Conservation (phyloP, 2,113 vertebrate genomes). For the Ahaetulla prasina region DNA sequence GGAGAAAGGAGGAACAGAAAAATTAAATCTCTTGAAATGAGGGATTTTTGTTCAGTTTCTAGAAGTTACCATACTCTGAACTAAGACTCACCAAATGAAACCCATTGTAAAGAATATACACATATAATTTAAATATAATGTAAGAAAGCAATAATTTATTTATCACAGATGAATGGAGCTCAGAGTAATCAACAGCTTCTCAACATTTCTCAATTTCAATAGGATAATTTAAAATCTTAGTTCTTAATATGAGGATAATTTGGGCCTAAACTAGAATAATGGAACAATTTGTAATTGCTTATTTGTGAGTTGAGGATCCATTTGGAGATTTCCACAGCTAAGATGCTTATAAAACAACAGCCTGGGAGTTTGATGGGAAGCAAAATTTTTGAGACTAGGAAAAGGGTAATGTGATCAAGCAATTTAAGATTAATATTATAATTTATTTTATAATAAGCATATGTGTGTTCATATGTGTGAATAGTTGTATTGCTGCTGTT, state of each 20-base stretch:
- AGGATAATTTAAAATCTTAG: background rate
- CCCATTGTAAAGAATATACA: background rate
- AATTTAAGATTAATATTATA: background rate
- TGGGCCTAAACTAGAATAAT: background rate
- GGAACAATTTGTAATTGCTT: background rate
- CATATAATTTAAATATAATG: background rate
- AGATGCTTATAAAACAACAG: background rate
- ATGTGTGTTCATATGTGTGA: background rate
- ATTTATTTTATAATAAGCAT: background rate
- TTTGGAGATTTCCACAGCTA: background rate
- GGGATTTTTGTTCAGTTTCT: background rate
- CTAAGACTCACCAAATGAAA: background rate
- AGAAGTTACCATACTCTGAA: background rate
- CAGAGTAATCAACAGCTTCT: background rate
- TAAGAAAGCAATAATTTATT: background rate
- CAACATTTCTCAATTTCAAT: background rate
- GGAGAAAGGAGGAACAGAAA: background rate
- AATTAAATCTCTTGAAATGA: background rate
- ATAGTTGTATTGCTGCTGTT: background rate
- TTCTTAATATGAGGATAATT: background rate
- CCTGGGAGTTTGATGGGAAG: background rate
- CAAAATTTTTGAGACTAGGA: background rate
- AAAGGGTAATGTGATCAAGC: background rate
- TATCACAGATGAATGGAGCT: background rate
- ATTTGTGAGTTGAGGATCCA: background rate